Evolutionary conservation across 2,888 invertebrate species (phyloP), one percentile per base, ranked within the genome.

Genomic region (Gonocerus acuteangulatus): DNA sequence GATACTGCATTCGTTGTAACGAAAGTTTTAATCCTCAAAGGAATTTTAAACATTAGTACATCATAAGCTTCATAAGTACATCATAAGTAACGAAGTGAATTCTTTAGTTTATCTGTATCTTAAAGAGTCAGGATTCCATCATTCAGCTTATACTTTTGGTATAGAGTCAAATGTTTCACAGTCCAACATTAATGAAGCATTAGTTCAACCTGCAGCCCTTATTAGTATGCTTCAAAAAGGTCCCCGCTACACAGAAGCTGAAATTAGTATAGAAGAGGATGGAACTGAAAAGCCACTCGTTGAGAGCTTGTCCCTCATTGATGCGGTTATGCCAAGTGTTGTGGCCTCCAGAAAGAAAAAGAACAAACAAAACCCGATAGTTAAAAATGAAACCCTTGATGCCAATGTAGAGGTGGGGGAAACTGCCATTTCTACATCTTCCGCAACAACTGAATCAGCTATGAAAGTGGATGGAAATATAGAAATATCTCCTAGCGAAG

Each of bases 41-140:
- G 54, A 54, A 21, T 54, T 54, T n/a, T 42, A 54, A 42, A 54
- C 21, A 39, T 7, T n/a, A 7, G 11, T 23, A 13, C 48, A 76
- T 68, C 62, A 97, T 97, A 96, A 96, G 95, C 83, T 95, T 96
- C 78, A 93, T 94, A n/a, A n/a, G n/a, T n/a, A n/a, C n/a, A n/a
- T n/a, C n/a, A n/a, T n/a, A 70, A 96, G 95, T 76, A 97, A 99
- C 77, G 97, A 99, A 83, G 95, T 99, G 9, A 99, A 99, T 78
- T 99, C 95, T 77, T 81, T 99, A 69, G 95, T 99, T 65, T 99
- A 96, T 77, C 84, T 97, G 72, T 99, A 99, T 77, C 82, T 99
- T 66, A 95, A 96, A 75, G 99, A 99, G 79, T 95, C 96, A 71
- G 96, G 97, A 52, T 97, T 96, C 74, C 86, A 90, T 71, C 97